These are phyloP conservation scores for Sminthopsis crassicaudata DNA, from an alignment of 2,113 vertebrate species.

Conservation along the genomic window DNA sequence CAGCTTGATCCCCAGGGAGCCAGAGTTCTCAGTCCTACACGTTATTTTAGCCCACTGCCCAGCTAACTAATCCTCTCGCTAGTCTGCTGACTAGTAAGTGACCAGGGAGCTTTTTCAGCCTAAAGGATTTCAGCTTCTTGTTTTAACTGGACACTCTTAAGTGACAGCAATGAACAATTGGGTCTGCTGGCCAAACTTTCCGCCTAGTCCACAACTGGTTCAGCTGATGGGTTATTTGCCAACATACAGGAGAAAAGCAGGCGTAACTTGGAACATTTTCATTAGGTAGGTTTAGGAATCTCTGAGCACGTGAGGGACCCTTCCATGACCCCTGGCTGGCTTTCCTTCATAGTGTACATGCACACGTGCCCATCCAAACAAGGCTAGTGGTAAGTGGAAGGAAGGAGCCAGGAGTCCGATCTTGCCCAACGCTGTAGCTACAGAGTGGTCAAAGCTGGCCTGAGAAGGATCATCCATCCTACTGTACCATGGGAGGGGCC, in stretches of 20 bases:
- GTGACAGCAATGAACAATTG: neutral
- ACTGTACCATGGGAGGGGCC: neutral
- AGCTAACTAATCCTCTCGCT: neutral
- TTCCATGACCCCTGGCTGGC: conserved; percentile 49
- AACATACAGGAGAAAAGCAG: conserved; percentile 1
- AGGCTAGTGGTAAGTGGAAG: conserved; percentile 21
- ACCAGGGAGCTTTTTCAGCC: neutral
- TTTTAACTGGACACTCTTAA: conserved; percentile 31
- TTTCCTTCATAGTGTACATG: conserved; percentile 48
- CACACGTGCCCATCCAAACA: conserved; percentile 58
- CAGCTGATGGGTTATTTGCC: neutral
- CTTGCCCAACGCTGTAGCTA: neutral
- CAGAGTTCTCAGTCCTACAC: neutral
- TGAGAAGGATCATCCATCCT: neutral
- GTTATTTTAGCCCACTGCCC: neutral
- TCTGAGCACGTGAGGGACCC: conserved; percentile 36
- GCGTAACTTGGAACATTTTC: conserved; percentile 35
- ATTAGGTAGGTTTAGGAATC: conserved; percentile 39
- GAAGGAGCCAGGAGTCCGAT: neutral
- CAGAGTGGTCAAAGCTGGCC: neutral
- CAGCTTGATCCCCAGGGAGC: neutral
- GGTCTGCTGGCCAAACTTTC: neutral
- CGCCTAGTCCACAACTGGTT: neutral
- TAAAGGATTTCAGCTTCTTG: conserved; percentile 1
- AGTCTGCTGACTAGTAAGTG: neutral